phyloP scores from a whole-genome alignment of 2,888 invertebrate genomes.

The Pammene aurita region DNA sequence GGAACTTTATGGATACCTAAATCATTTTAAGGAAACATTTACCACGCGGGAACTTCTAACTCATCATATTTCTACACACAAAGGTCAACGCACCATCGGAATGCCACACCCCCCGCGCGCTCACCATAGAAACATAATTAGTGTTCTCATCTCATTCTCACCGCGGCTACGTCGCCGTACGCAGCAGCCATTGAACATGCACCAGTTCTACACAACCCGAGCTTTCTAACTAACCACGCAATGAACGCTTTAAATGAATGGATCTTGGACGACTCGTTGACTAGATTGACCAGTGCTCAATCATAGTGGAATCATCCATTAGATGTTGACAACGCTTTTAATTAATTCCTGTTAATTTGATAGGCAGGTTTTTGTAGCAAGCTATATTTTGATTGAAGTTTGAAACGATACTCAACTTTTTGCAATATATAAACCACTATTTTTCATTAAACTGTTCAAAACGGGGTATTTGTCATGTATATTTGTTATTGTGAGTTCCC shows the following conservation, averaged over 20 bases:
- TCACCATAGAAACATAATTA: slow-evolving; percentile 79
- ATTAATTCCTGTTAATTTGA: slow-evolving; percentile 60
- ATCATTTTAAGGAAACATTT: slow-evolving; percentile 1
- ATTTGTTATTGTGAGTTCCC: too few relatives aligned
- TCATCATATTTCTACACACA: slow-evolving; percentile 50
- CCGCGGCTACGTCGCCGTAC: slow-evolving; percentile 57
- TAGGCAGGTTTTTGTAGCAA: slow-evolving; percentile 48
- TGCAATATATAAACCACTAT: slow-evolving; percentile 26
- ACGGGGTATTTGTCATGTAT: too few relatives aligned
- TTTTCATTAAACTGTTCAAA: too few relatives aligned
- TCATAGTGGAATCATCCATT: slow-evolving; percentile 37
- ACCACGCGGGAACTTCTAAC: slow-evolving; percentile 45
- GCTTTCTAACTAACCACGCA: slow-evolving; percentile 20
- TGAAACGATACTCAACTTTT: slow-evolving; percentile 31
- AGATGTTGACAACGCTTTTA: slow-evolving; percentile 53
- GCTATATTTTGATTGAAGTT: slow-evolving; percentile 46
- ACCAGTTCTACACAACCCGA: background rate
- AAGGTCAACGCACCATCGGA: slow-evolving; percentile 69
- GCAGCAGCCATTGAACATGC: slow-evolving; percentile 59
- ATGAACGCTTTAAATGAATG: slow-evolving; percentile 30
- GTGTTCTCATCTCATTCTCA: slow-evolving; percentile 70
- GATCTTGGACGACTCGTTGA: slow-evolving; percentile 8
- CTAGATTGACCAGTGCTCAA: slow-evolving; percentile 30
- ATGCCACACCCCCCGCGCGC: slow-evolving; percentile 72
- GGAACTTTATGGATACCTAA: background rate